Evolutionary conservation across 2,797 vertebrate species (phyloP), one percentile per base, ranked within the genome.

Genomic region (Halcyon chelicuti): DNA sequence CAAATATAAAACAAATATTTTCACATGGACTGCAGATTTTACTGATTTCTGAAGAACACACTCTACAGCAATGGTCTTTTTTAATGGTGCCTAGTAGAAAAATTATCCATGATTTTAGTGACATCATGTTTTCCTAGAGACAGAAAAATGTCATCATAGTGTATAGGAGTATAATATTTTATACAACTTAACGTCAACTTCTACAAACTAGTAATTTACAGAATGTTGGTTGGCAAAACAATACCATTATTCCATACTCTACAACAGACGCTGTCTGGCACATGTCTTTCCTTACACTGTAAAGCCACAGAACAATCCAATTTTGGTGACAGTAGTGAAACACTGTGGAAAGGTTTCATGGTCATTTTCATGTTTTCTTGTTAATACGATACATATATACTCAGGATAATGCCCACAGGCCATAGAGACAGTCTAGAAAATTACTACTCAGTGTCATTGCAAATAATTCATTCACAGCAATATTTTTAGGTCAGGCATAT

Each of bases 401-500:
- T 60, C 39, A 29, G 46, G 51, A n/a, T 44, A 74, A 73, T 63
- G 54, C 68, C 88, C 49, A 47, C 11, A n/a, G 74, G 86, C 61
- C 54, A 71, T 1, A 35, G 19, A 83, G 65, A 79, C 63, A 39
- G 73, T 91, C 86, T 31, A 74, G 63, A 92, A 88, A 91, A 93
- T 52, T 76, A 65, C 14, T 95, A 33, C 44, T 76, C 44, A 7
- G 39, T 85, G 73, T 76, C 83, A 85, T 7, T 65, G 67, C 82
- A 89, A 96, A 93, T 97, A 91, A 96, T 89, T 91, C 86, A 88
- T 44, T 79, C 35, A 10, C 39, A 88, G 83, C 51, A 84, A 70
- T 86, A 77, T 77, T 93, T 95, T 95, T 71, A 96, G 91, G 89
- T 94, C 89, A 94, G 54, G 91, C 78, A 80, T 75, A 93, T 93